phyloP scores from a whole-genome alignment of 2,888 invertebrate genomes.

The Phalera bucephala region DNA sequence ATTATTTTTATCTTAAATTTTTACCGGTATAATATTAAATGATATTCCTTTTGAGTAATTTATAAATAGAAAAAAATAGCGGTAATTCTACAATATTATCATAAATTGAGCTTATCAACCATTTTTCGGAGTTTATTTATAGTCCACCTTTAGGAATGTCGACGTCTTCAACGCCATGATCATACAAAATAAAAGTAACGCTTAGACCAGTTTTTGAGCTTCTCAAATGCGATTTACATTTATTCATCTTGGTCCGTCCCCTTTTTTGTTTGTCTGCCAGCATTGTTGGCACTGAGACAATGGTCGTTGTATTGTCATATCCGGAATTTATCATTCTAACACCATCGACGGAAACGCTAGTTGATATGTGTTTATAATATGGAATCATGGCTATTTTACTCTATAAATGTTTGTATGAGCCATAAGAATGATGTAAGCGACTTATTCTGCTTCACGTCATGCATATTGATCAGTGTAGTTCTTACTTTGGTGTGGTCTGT shows the following conservation, averaged over 20 bases:
- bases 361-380: conserved; percentile 79
- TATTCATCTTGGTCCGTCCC: conserved; percentile 64
- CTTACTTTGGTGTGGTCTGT: not conserved
- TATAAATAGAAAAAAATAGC: too few species aligned
- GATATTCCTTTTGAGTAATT: too few species aligned
- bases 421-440: conserved; percentile 63
- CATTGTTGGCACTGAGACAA: conserved; percentile 77
- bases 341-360: conserved; percentile 77
- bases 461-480: conserved; percentile 17
- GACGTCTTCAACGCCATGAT: conserved; percentile 16
- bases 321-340: conserved; percentile 79
- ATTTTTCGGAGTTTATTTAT: too few species aligned
- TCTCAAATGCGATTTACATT: conserved; percentile 68
- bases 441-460: conserved; percentile 30
- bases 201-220: conserved; percentile 59
- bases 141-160: too few species aligned
- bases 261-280: conserved; percentile 68
- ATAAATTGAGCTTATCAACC: too few species aligned
- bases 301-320: conserved; percentile 70
- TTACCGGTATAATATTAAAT: too few species aligned
- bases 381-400: conserved; percentile 72
- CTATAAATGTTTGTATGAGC: conserved; percentile 60
- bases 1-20: too few species aligned
- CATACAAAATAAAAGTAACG: conserved; percentile 31
- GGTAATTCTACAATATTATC: too few species aligned